Conservation (phyloP, 2,797 vertebrate species). For the Cossypha polioptera region DNA sequence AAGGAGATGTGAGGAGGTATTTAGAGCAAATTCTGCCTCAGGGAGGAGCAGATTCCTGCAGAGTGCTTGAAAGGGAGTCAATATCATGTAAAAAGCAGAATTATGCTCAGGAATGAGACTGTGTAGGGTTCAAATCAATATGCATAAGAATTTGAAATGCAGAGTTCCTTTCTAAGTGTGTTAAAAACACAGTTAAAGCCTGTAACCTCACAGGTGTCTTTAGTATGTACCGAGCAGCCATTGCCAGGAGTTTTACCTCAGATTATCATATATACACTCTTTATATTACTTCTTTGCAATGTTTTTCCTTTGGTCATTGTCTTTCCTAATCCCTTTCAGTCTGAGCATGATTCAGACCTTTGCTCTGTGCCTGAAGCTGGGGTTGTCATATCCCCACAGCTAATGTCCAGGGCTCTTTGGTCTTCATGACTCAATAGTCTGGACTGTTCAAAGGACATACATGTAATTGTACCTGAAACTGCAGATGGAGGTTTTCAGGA, state of each 20-base stretch:
- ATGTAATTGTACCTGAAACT: not conserved
- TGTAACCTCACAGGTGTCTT: not conserved
- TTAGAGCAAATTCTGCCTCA: not conserved
- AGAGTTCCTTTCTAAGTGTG: not conserved
- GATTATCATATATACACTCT: not conserved
- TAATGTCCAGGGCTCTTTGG: not conserved
- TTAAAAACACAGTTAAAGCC: not conserved
- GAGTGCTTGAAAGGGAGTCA: not conserved
- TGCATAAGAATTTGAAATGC: not conserved
- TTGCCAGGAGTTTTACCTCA: not conserved
- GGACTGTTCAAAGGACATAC: not conserved
- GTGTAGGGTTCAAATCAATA: not conserved
- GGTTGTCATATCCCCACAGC: not conserved
- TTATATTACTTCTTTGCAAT: not conserved
- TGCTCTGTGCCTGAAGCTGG: not conserved
- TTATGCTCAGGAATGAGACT: not conserved
- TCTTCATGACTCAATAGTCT: not conserved
- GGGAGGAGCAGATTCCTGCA: not conserved
- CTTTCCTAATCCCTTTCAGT: not conserved
- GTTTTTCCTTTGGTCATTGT: not conserved
- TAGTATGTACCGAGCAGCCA: not conserved
- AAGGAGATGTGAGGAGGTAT: not conserved
- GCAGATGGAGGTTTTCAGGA: not conserved
- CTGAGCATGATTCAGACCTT: fast-evolving
- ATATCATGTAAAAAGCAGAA: not conserved